Base-by-base conservation (phyloP, 2,797 vertebrate genomes). In the Paratrypauchen microcephalus region DNA sequence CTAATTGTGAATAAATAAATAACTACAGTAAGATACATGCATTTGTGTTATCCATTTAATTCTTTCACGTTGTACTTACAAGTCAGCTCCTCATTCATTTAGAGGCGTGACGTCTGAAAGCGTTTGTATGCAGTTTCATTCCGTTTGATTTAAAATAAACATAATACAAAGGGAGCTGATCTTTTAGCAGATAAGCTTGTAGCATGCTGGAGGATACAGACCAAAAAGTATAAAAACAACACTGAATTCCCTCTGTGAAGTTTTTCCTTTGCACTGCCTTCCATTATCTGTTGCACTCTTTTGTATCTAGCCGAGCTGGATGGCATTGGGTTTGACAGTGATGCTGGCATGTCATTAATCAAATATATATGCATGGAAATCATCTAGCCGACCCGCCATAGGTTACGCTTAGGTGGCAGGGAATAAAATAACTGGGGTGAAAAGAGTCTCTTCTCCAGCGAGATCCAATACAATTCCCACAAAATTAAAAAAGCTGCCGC, bases 291-390 rank as follows among this genome's bases (percentile, higher is more conserved):
- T 66, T 65, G 72, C 69, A 65, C 77, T 83, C 81, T 73, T 90
- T 87, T 86, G 80, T 76, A 52, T 80, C 82, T 76, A 71, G 72
- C 82, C 77, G 83, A 77, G 78, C 84, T 87, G 86, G 89, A 87
- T 88, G 87, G 88, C 87, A 88, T 87, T 91, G 85, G 83, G 83
- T 82, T 88, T 89, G 83, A 89, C 86, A 88, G 89, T 84, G 78
- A 83, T 78, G 83, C 83, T 79, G 86, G 82, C 89, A 81, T 69
- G 82, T 89, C 86, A 88, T 92, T 91, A 90, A 91, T 92, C 90
- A 92, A 88, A 90, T 83, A 87, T 88, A 89, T 88, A 88, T 85
- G 86, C 87, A 90, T 89, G 83, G 76, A 87, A 88, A 91, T 91
- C 84, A 86, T 85, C 81, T 78, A 58, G 71, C 76, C 81, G 52